A percentile compares a stretch with the other conserved stretches of the same genome.
phyloP scores from a whole-genome alignment of 1,140 invertebrate species.

The Drosophila kikkawai region DNA sequence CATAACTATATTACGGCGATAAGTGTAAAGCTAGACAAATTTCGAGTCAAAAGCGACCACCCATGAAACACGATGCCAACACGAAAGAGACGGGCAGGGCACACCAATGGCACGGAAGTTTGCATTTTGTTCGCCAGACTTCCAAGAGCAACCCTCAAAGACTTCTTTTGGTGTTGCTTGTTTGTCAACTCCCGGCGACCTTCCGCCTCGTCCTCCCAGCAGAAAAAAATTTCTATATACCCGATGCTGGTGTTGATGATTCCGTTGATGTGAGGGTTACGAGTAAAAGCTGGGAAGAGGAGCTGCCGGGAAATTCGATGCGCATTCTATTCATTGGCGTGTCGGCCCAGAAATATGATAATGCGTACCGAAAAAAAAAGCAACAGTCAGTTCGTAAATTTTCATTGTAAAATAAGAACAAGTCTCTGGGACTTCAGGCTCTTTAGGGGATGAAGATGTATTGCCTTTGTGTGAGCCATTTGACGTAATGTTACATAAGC shows the following conservation, averaged over 20 bases:
- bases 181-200: constrained; percentile 75
- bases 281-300: constrained; percentile 38
- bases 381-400: constrained; percentile 83
- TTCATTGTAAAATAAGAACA: constrained; percentile 76
- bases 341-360: constrained; percentile 78
- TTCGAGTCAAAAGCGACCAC: constrained; percentile 66
- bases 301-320: constrained; percentile 73
- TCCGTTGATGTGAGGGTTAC: constrained; percentile 75
- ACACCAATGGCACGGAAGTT: constrained; percentile 56
- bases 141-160: constrained; percentile 52
- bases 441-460: constrained; percentile 81
- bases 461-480: constrained; percentile 77
- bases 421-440: constrained; percentile 7
- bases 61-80: constrained; percentile 57
- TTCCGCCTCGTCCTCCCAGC: constrained; percentile 45
- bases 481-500: constrained; percentile 84
- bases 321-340: constrained; percentile 79
- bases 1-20: constrained; percentile 76
- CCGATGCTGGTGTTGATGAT: constrained; percentile 79
- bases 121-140: constrained; percentile 67
- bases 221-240: constrained; percentile 5
- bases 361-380: constrained; percentile 63
- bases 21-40: constrained; percentile 74
- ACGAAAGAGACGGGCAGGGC: constrained; percentile 6
- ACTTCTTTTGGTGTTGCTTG: constrained; percentile 78